phyloP scores from a whole-genome alignment of 2,888 invertebrate genomes.

The Blera fallax region DNA sequence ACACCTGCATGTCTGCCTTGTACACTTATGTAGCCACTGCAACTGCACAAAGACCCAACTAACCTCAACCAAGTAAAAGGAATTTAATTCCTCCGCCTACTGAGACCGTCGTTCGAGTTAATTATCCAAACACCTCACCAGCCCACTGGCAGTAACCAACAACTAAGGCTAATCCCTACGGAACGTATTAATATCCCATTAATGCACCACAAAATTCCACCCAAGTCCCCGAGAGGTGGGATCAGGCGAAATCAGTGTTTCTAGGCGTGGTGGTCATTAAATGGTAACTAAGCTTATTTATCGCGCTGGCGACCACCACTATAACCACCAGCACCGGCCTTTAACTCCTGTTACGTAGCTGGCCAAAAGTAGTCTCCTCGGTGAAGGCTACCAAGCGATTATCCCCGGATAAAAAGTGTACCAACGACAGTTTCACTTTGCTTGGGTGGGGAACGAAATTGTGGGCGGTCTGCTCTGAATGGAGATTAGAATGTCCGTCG shows the following conservation, averaged over 20 bases:
- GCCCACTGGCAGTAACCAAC: slow-evolving; percentile 27
- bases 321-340: slow-evolving; percentile 55
- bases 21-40: too few relatives aligned
- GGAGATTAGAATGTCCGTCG: slow-evolving; percentile 55
- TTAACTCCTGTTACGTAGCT: slow-evolving; percentile 6
- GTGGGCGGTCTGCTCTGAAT: not conserved
- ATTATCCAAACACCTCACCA: slow-evolving; percentile 31
- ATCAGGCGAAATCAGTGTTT: slow-evolving; percentile 41
- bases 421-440: slow-evolving; percentile 56
- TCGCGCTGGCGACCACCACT: slow-evolving; percentile 61
- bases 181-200: slow-evolving; percentile 70
- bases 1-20: too few relatives aligned
- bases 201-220: slow-evolving; percentile 67
- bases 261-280: slow-evolving; percentile 49
- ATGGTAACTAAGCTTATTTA: slow-evolving; percentile 71
- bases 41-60: not conserved
- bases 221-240: slow-evolving; percentile 3
- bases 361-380: slow-evolving; percentile 44
- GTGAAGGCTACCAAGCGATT: slow-evolving; percentile 63
- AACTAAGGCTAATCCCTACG: slow-evolving; percentile 45
- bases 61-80: not conserved
- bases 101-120: slow-evolving; percentile 7
- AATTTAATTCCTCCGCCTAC: not conserved
- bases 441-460: slow-evolving; percentile 23
- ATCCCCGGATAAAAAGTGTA: slow-evolving; percentile 69